Evolutionary conservation across 2,113 vertebrate genomes (phyloP).

Genomic region (Coptodon rendalli): DNA sequence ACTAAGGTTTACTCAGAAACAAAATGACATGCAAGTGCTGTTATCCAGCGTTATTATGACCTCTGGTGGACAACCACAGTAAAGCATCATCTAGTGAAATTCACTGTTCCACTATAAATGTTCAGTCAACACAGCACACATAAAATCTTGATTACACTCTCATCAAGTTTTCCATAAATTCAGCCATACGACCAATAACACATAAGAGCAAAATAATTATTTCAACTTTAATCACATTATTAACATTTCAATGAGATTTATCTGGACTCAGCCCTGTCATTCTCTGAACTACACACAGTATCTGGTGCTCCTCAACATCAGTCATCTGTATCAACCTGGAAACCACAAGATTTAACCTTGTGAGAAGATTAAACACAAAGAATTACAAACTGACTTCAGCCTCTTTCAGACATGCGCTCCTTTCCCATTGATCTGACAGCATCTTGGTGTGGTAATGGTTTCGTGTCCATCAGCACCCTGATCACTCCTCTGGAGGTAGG

Average conservation of each 20-base stretch:
- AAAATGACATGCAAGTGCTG: background rate
- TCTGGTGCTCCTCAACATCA: conserved; percentile 34
- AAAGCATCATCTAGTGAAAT: background rate
- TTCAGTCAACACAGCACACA: background rate
- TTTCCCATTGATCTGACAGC: background rate
- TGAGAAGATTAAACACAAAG: conserved; percentile 5
- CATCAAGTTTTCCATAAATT: background rate
- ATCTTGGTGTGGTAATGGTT: background rate
- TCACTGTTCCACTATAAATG: background rate
- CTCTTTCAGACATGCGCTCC: background rate
- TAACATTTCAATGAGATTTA: conserved; percentile 12
- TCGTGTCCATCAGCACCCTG: background rate
- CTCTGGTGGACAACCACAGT: background rate
- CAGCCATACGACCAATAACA: background rate
- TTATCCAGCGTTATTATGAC: background rate
- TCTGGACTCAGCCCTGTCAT: conserved; percentile 2
- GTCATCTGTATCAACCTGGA: background rate
- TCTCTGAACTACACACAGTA: conserved; percentile 23
- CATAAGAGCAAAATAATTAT: background rate
- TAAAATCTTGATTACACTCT: background rate
- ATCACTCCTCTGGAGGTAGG: background rate
- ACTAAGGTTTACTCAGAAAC: background rate
- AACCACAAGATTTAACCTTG: background rate
- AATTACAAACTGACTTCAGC: background rate
- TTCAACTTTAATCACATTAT: conserved; percentile 54